phyloP scores from a whole-genome alignment of 2,797 vertebrate species.

The Lacerta bilineata region DNA sequence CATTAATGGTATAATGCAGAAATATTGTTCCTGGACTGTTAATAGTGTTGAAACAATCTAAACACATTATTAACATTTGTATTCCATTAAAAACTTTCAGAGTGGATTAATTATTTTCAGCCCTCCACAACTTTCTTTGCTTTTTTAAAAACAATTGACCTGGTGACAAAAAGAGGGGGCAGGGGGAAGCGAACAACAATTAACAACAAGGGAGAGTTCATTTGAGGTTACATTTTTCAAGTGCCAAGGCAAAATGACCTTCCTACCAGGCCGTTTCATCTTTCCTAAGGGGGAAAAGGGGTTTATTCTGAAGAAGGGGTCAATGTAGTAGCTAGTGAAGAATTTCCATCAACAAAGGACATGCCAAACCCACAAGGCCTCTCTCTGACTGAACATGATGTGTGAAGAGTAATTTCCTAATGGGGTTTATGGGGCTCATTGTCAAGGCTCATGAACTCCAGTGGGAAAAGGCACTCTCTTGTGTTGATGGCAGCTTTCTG shows the following conservation, averaged over 20 bases:
- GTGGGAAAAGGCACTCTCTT: neutral
- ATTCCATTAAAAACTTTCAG: constrained; percentile 27
- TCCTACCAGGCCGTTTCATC: neutral
- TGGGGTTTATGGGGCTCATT: neutral
- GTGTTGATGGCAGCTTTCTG: neutral
- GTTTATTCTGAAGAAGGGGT: neutral
- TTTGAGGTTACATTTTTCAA: neutral
- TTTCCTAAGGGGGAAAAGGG: neutral
- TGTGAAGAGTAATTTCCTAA: neutral
- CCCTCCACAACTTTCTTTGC: constrained; percentile 8
- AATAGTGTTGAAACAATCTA: constrained; percentile 49
- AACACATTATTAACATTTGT: constrained; percentile 34
- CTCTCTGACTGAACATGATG: neutral
- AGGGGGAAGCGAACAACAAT: neutral
- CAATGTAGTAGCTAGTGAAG: neutral
- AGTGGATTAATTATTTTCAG: constrained; percentile 46
- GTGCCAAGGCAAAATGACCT: neutral
- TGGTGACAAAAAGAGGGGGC: accelerated
- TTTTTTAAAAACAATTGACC: neutral
- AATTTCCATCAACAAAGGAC: neutral
- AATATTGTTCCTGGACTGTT: constrained; percentile 51
- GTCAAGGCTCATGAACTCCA: neutral
- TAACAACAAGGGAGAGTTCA: neutral
- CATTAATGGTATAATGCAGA: constrained; percentile 47
- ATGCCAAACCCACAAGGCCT: neutral